These are phyloP conservation scores for Gorsachius magnificus DNA, from an alignment of 2,797 vertebrate genomes.

Conservation along the genomic window DNA sequence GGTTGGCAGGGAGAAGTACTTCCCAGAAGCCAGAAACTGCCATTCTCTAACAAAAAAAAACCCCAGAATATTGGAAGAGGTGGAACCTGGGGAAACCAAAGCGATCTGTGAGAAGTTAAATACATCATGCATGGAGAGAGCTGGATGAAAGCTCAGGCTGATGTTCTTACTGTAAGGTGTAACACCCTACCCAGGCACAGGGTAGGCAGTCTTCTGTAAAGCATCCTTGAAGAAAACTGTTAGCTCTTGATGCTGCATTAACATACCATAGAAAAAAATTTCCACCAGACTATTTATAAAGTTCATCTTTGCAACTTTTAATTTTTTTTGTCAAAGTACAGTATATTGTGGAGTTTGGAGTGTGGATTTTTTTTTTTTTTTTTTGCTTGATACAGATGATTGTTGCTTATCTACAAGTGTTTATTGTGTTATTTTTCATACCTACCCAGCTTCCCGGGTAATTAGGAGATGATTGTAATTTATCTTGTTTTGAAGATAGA, in stretches of 20 bases:
- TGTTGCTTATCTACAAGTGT: neutral
- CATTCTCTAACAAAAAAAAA: too few species aligned
- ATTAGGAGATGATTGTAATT: neutral
- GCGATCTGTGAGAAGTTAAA: neutral
- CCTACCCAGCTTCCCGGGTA: neutral
- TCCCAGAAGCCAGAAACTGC: neutral
- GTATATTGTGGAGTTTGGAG: neutral
- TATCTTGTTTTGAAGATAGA: neutral
- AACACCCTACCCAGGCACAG: neutral
- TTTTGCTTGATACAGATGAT: neutral
- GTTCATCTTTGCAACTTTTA: neutral
- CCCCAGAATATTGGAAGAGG: neutral
- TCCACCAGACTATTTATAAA: neutral
- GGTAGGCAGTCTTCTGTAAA: neutral
- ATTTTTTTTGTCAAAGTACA: neutral
- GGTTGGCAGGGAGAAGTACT: neutral
- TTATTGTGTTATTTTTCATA: neutral
- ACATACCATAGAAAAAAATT: neutral
- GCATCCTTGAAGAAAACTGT: neutral
- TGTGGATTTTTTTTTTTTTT: neutral
- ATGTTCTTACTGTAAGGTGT: neutral
- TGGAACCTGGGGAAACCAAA: neutral
- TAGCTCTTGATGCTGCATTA: neutral
- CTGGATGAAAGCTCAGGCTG: neutral
- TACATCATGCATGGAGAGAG: neutral